Base-by-base conservation (phyloP, 2,888 invertebrate genomes). In the Yponomeuta sedellus region DNA sequence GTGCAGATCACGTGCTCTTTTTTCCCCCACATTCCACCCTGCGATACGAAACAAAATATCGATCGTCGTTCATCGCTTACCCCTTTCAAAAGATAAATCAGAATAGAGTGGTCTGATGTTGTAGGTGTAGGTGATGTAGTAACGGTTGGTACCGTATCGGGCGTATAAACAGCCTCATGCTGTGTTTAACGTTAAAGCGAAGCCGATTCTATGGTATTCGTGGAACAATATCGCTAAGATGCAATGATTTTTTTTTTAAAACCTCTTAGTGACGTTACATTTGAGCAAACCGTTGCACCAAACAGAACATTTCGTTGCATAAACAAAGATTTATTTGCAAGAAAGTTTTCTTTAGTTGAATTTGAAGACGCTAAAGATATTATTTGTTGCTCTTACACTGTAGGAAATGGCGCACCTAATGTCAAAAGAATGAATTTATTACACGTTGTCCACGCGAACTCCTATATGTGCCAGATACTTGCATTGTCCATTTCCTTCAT, bases 1-100 rank as follows among this genome's bases (percentile, higher is more conserved):
- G 78, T 82, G 80, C 81, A 78, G 44, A 52, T 83, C 87, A 88
- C 86, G 87, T 88, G 88, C 76, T 83, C 85, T 85, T 88, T 86
- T 85, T 86, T 83, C 81, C 84, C 81, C 81, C 82, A 82, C 83
- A 86, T 85, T 85, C 84, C 80, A 74, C 74, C 77, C 72, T 72
- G 75, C 71, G 71, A 77, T 72, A 72, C 71, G 44, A 52, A 52
- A 52, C 44, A 12, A 52, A n/a, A 78, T 79, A 82, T 84, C 79
- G 79, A 86, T 83, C 79, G 75, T 72, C 79, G 79, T 85, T 83
- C 79, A 75, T 72, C 73, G 70, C 69, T 71, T 67, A 68, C 68
- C 71, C 71, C 71, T 69, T 69, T 73, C 16, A 20, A 40, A 40
- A 22, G 65, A 39, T 66, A 61, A 66, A 52, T 19, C 40, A 25